phyloP scores from a whole-genome alignment of 2,113 vertebrate species.

The Parotia lawesii region DNA sequence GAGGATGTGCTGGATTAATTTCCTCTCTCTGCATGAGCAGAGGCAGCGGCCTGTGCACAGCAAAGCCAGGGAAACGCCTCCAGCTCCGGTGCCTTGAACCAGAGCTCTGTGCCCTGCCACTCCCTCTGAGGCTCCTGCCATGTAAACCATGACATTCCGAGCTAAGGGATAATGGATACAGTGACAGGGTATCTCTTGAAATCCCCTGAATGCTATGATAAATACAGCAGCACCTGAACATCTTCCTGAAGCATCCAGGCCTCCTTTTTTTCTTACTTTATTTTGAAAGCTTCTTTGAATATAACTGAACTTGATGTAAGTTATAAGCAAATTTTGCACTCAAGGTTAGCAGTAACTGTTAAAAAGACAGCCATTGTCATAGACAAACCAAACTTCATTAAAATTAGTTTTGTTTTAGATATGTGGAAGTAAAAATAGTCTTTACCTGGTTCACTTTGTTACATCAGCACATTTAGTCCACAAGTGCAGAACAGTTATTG shows the following conservation, averaged over 20 bases:
- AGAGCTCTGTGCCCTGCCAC: neutral
- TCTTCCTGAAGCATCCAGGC: neutral
- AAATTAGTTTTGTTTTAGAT: neutral
- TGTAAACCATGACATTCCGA: accelerated
- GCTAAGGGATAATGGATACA: neutral
- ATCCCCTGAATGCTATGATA: accelerated
- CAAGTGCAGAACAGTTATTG: neutral
- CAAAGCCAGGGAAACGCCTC: neutral
- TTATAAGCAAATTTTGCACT: neutral
- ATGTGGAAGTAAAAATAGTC: neutral
- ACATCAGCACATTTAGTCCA: neutral
- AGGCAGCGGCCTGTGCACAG: neutral
- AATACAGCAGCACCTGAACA: neutral
- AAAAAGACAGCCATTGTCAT: neutral
- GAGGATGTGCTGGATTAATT: neutral
- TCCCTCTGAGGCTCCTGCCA: accelerated
- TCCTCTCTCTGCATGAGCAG: neutral
- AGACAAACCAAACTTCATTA: neutral
- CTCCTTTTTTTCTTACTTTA: neutral
- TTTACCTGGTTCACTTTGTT: neutral
- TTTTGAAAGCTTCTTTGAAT: neutral
- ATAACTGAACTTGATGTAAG: neutral
- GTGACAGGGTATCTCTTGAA: neutral
- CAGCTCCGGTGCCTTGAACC: neutral
- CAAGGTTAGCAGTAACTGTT: neutral